phyloP scores from a whole-genome alignment of 2,797 vertebrate genomes.

The Muscicapa striata region DNA sequence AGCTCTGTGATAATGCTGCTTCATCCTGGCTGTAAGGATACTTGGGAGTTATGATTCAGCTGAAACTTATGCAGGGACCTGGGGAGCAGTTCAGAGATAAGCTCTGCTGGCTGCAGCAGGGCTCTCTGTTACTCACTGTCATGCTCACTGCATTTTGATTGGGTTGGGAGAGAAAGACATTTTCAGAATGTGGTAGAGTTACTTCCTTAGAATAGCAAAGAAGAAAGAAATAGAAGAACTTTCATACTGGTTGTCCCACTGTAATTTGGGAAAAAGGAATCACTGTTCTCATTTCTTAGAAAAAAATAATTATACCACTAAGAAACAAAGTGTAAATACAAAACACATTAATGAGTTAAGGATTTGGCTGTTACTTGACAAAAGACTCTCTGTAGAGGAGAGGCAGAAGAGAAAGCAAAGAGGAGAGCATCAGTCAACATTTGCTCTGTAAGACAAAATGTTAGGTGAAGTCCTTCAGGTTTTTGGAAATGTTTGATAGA shows the following conservation, averaged over 20 bases:
- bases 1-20: rapidly evolving
- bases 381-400: neutral
- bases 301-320: neutral
- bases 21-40: neutral
- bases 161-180: neutral
- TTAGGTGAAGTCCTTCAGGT: neutral
- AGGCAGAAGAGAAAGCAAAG: neutral
- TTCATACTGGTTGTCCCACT: neutral
- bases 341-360: neutral
- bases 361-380: neutral
- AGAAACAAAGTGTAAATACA: neutral
- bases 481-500: neutral
- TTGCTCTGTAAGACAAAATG: neutral
- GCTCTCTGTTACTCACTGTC: neutral
- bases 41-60: neutral
- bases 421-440: neutral
- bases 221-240: neutral
- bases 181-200: neutral
- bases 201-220: neutral
- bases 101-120: neutral
- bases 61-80: neutral
- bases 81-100: neutral
- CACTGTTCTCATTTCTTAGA: neutral
- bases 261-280: neutral
- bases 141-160: neutral